Conservation (phyloP, 2,113 vertebrate genomes). For the Amblyopsis rosae region DNA sequence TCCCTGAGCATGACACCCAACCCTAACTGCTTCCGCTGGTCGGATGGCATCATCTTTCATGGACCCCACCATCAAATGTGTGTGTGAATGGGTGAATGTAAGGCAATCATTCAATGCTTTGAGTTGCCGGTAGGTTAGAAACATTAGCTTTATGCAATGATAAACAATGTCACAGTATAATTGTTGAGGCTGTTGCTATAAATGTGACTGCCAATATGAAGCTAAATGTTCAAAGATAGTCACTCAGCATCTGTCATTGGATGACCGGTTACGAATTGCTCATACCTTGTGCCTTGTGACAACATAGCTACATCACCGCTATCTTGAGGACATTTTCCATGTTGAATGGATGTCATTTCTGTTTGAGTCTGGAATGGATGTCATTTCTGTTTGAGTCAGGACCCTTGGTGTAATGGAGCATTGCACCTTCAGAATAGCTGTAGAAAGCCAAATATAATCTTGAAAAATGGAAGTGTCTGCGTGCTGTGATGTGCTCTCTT, state of each 20-base stretch:
- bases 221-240: slow-evolving; percentile 27
- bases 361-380: slow-evolving; percentile 44
- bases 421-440: slow-evolving; percentile 39
- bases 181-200: slow-evolving; percentile 60
- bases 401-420: slow-evolving; percentile 48
- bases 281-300: slow-evolving; percentile 25
- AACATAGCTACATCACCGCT: slow-evolving; percentile 8
- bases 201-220: slow-evolving; percentile 30
- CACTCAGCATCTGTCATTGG: slow-evolving; percentile 44
- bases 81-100: too few relatives aligned
- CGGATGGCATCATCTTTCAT: too few relatives aligned
- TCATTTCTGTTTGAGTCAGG: slow-evolving; percentile 52
- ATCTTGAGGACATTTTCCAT: slow-evolving; percentile 31
- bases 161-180: neutral
- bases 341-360: slow-evolving; percentile 51
- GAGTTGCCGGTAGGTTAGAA: too few relatives aligned
- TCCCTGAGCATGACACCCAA: too few relatives aligned
- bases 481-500: slow-evolving; percentile 32
- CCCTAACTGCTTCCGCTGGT: too few relatives aligned
- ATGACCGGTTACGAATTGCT: slow-evolving; percentile 48
- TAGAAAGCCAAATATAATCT: slow-evolving; percentile 56
- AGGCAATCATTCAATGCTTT: too few relatives aligned
- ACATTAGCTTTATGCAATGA: too few relatives aligned
- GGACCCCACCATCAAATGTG: too few relatives aligned
- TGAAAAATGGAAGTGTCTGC: slow-evolving; percentile 58